Conservation (phyloP, 1,140 invertebrate genomes). For the Coptotermes formosanus region DNA sequence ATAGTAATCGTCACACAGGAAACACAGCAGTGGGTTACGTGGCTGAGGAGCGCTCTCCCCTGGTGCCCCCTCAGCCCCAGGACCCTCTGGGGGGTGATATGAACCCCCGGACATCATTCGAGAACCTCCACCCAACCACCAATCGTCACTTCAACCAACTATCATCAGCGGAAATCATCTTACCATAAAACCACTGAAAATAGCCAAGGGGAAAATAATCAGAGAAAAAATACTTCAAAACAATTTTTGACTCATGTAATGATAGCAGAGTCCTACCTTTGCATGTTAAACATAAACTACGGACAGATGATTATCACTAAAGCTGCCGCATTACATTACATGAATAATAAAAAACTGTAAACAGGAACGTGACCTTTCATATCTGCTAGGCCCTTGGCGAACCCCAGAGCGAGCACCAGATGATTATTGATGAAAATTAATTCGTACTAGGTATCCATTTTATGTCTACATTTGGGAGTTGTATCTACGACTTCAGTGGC, state of each 20-base stretch:
- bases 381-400: neutral
- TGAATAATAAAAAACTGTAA: conserved; percentile 1
- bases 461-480: neutral
- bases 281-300: neutral
- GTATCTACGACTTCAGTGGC: neutral
- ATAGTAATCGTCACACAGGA: conserved; percentile 66
- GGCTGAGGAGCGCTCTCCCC: conserved; percentile 36
- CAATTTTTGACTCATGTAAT: neutral
- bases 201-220: neutral
- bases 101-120: conserved; percentile 15
- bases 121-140: neutral
- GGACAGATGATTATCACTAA: neutral
- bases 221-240: neutral
- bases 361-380: conserved; percentile 13
- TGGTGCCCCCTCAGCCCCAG: conserved; percentile 18
- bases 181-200: neutral
- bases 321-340: neutral
- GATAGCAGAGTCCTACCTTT: neutral
- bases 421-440: conserved; percentile 17
- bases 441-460: neutral
- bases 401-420: neutral
- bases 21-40: conserved; percentile 63
- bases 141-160: neutral
- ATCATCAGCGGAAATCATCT: conserved; percentile 5
- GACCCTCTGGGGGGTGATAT: conserved; percentile 21